phyloP scores from a whole-genome alignment of 2,113 vertebrate genomes.

The Deroptyus accipitrinus region DNA sequence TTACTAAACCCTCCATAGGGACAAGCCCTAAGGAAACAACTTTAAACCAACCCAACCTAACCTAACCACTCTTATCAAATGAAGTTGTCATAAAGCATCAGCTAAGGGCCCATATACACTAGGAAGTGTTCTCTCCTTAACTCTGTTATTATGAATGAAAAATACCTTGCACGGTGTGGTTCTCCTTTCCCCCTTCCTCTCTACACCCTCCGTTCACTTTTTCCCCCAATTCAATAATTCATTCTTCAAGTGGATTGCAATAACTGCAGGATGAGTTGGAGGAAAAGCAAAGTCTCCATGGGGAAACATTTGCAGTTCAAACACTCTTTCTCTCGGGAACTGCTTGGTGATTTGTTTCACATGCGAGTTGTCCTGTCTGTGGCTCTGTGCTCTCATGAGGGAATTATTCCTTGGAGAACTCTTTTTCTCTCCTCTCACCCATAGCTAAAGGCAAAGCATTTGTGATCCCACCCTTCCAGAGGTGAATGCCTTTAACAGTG shows the following conservation, averaged over 20 bases:
- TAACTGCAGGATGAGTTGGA: background rate
- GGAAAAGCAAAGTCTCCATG: background rate
- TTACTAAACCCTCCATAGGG: background rate
- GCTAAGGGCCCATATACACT: fast-evolving
- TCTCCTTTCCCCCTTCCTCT: background rate
- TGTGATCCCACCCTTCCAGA: background rate
- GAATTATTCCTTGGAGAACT: background rate
- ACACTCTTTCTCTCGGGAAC: background rate
- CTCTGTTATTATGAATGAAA: background rate
- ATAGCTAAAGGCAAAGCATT: background rate
- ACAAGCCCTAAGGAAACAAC: background rate
- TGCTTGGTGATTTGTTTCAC: background rate
- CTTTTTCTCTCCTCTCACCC: background rate
- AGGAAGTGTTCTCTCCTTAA: background rate
- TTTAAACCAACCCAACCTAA: background rate
- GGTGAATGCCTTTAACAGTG: background rate
- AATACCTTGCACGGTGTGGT: background rate
- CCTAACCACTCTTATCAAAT: background rate
- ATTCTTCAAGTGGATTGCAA: background rate
- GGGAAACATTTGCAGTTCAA: background rate
- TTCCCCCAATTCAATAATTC: background rate
- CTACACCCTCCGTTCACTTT: background rate
- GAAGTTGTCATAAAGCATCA: background rate
- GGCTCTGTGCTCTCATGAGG: background rate
- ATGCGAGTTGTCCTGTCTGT: background rate